phyloP scores from a whole-genome alignment of 1,140 invertebrate genomes.

The Euschistus heros region DNA sequence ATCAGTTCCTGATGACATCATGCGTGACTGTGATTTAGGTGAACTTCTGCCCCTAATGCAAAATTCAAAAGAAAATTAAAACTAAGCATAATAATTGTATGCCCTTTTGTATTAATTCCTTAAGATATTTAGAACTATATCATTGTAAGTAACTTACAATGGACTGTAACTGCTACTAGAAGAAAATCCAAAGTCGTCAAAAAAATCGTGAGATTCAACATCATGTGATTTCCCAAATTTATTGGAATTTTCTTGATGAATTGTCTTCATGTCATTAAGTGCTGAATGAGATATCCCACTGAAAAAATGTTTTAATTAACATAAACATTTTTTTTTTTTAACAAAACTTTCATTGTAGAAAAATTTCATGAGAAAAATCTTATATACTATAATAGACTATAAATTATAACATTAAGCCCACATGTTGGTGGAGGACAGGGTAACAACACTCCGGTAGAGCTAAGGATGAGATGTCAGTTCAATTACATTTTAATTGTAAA shows the following conservation, averaged over 20 bases:
- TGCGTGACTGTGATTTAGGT: constrained; percentile 1
- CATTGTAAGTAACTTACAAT: not conserved
- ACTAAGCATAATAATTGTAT: not conserved
- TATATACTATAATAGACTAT: not conserved
- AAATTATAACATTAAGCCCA: too few relatives aligned
- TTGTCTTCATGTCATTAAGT: constrained; percentile 81
- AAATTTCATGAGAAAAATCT: not conserved
- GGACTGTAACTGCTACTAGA: constrained; percentile 5
- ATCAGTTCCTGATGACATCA: not conserved
- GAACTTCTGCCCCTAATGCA: constrained; percentile 13
- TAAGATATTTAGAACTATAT: too few relatives aligned
- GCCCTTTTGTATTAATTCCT: too few relatives aligned
- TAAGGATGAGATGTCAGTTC: too few relatives aligned
- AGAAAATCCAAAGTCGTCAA: constrained; percentile 37
- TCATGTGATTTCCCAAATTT: constrained; percentile 32
- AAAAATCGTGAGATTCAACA: constrained; percentile 41
- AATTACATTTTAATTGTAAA: too few relatives aligned
- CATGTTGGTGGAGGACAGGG: too few relatives aligned
- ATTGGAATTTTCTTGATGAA: constrained; percentile 65
- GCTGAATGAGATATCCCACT: constrained; percentile 86
- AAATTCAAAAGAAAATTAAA: not conserved
- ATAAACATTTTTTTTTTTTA: not conserved
- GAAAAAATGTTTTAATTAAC: constrained; percentile 27
- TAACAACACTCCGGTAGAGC: too few relatives aligned
- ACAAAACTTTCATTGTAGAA: not conserved